Conservation (phyloP, 2,888 invertebrate species). For the Patella pellucida region DNA sequence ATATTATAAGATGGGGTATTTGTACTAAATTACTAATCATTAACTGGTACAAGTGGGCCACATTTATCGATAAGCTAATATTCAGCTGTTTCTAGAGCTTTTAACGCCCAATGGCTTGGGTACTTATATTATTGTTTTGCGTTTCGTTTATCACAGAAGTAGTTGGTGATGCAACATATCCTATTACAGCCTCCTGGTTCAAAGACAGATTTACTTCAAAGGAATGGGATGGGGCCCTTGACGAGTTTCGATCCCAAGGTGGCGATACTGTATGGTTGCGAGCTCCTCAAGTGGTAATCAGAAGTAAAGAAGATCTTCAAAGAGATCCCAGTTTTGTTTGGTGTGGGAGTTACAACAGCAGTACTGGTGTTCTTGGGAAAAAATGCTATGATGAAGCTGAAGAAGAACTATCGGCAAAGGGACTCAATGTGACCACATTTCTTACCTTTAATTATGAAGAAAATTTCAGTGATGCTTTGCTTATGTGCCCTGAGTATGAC, state of each 20-base stretch:
- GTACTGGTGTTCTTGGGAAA: constrained; percentile 25
- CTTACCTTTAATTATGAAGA: constrained; percentile 55
- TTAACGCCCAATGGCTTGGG: too few species aligned
- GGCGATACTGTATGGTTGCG: constrained; percentile 56
- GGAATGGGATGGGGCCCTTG: constrained; percentile 50
- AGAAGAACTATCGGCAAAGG: constrained; percentile 39
- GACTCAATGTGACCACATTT: constrained; percentile 38
- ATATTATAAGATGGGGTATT: too few species aligned
- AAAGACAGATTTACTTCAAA: constrained; percentile 42
- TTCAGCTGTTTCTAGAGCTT: too few species aligned
- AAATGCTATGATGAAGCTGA: constrained; percentile 48
- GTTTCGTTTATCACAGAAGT: too few species aligned
- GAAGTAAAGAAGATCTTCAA: constrained; percentile 39
- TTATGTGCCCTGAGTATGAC: constrained; percentile 52
- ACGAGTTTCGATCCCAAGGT: constrained; percentile 45
- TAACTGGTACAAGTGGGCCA: too few species aligned
- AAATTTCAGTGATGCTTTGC: constrained; percentile 42
- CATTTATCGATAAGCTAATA: too few species aligned
- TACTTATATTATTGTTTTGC: too few species aligned
- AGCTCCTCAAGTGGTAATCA: constrained; percentile 43
- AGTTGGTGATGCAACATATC: constrained; percentile 46
- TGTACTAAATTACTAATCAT: too few species aligned
- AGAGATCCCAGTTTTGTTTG: constrained; percentile 48
- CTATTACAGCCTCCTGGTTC: constrained; percentile 59
- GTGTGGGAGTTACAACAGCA: constrained; percentile 39